These are phyloP conservation scores for Sepioteuthis lessoniana DNA, from an alignment of 2,888 invertebrate genomes.

Conservation along the genomic window DNA sequence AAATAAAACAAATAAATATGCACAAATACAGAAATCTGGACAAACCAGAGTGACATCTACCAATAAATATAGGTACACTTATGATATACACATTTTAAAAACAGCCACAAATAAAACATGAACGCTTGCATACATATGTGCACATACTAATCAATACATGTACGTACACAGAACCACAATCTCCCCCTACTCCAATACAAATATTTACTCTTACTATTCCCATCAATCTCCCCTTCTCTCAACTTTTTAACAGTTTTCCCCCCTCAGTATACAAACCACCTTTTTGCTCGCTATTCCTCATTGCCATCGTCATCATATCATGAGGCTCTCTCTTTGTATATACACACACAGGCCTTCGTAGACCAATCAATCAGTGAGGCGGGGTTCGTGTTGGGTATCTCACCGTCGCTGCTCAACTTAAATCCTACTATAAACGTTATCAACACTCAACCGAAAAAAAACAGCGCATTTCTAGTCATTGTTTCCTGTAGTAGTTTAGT, in stretches of 20 bases:
- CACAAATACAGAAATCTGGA: no score
- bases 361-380: neutral
- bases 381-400: neutral
- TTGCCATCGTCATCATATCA: neutral
- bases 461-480: neutral
- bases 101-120: neutral
- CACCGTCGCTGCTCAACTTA: neutral
- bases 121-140: neutral
- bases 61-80: neutral
- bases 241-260: neutral
- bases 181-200: neutral
- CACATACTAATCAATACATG: neutral
- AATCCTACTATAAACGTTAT: neutral
- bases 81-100: neutral
- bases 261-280: constrained; percentile 10
- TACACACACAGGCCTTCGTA: neutral
- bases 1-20: no score
- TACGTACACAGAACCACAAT: neutral
- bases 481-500: neutral
- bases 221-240: neutral
- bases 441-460: neutral
- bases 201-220: neutral
- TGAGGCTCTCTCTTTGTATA: neutral
- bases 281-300: neutral
- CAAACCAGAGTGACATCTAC: no score